Percentiles rank a stretch among this genome's conserved stretches.
phyloP scores from a whole-genome alignment of 2,797 vertebrate genomes.

The Mormyrops boulengeri region DNA sequence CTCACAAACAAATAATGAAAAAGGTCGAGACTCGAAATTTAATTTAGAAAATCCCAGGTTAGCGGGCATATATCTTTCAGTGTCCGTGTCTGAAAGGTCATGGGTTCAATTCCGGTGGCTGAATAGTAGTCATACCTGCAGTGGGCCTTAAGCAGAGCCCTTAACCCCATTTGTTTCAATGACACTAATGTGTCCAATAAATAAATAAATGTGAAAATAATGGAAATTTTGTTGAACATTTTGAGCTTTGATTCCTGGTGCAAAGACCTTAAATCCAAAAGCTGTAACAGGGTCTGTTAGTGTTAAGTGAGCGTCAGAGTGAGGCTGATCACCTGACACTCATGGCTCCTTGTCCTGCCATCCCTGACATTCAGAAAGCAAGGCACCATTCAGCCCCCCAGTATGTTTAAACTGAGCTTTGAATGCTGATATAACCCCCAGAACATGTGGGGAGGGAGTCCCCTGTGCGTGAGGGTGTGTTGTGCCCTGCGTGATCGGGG shows the following conservation, averaged over 20 bases:
- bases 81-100: neutral
- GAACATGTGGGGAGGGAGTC: neutral
- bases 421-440: neutral
- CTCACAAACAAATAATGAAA: neutral
- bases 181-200: neutral
- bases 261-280: neutral
- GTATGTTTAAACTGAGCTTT: neutral
- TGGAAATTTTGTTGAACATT: too few relatives aligned
- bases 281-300: neutral
- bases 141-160: neutral
- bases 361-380: neutral
- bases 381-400: neutral
- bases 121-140: neutral
- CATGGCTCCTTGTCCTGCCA: neutral
- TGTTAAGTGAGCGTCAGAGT: neutral
- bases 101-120: neutral
- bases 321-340: neutral
- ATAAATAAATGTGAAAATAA: neutral
- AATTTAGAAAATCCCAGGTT: neutral
- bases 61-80: neutral
- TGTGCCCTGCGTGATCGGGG: neutral
- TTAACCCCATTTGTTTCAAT: neutral
- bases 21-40: neutral
- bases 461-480: neutral
- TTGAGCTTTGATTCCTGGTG: neutral